These are phyloP conservation scores for Heliconius nattereri DNA, from an alignment of 1,140 invertebrate species.

Conservation along the genomic window DNA sequence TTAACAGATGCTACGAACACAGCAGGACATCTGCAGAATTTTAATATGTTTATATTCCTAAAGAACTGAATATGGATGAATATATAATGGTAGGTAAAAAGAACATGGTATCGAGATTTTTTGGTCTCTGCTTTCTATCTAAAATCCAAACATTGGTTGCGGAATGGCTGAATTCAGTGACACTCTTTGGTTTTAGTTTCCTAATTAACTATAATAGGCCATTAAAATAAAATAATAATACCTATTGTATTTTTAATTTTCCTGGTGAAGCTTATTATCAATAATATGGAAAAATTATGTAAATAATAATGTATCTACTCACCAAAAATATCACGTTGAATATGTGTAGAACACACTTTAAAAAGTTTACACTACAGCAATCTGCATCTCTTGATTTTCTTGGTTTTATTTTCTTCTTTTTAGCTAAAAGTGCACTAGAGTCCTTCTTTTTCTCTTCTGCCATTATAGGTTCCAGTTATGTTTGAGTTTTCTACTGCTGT, in stretches of 20 bases:
- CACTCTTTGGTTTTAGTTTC: no score
- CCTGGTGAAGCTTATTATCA: not conserved
- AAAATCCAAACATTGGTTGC: no score
- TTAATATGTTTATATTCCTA: no score
- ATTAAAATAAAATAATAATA: not conserved
- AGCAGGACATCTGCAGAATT: no score
- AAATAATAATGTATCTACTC: slow-evolving; percentile 61
- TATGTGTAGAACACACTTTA: slow-evolving; percentile 89
- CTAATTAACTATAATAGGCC: not conserved
- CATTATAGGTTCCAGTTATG: slow-evolving; percentile 48
- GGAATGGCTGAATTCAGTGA: no score
- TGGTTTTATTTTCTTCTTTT: slow-evolving; percentile 75
- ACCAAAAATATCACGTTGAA: slow-evolving; percentile 91
- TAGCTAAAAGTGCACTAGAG: slow-evolving; percentile 61
- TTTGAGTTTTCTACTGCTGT: not conserved
- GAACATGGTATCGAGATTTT: no score
- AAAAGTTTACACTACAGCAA: slow-evolving; percentile 88
- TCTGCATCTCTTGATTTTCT: slow-evolving; percentile 84
- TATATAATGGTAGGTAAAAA: no score
- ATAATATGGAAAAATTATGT: not conserved
- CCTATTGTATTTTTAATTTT: not conserved
- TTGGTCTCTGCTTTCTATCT: no score
- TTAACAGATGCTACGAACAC: not conserved
- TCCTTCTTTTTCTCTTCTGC: slow-evolving; percentile 76
- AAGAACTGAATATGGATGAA: no score